Conservation (phyloP, 2,888 invertebrate genomes). For the Orchesella flavescens region DNA sequence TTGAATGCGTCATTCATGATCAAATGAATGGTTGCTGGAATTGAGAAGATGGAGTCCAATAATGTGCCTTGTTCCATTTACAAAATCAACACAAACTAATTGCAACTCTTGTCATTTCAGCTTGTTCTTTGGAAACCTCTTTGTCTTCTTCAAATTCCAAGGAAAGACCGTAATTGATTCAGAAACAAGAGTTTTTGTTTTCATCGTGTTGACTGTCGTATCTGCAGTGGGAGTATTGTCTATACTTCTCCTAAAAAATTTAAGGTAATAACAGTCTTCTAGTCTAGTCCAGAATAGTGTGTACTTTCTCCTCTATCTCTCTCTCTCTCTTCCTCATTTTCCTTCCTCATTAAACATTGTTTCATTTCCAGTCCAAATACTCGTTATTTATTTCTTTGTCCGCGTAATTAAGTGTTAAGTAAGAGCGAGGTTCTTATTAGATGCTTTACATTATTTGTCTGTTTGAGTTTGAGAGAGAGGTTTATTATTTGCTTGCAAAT, state of each 20-base stretch:
- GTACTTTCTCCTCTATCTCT: background rate
- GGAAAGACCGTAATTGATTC: conserved; percentile 83
- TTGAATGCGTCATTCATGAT: background rate
- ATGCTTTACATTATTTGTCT: too few relatives aligned
- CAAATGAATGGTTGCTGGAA: too few relatives aligned
- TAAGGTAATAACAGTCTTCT: conserved; percentile 45
- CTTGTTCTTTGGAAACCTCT: conserved; percentile 94
- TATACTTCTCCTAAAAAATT: conserved; percentile 72
- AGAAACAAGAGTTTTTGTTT: conserved; percentile 84
- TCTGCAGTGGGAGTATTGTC: conserved; percentile 81
- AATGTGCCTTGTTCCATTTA: background rate
- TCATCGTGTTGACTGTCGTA: conserved; percentile 82
- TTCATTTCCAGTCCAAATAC: conserved; percentile 1
- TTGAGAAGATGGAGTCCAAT: background rate
- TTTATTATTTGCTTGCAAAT: too few relatives aligned
- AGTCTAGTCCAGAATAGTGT: background rate
- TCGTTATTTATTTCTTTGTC: background rate
- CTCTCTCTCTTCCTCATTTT: background rate
- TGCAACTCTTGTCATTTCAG: conserved; percentile 77
- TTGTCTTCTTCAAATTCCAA: conserved; percentile 93
- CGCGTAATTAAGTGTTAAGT: background rate
- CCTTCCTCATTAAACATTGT: too few relatives aligned
- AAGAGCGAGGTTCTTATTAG: too few relatives aligned
- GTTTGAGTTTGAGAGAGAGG: too few relatives aligned
- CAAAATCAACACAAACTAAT: background rate